Percentiles rank a stretch among this genome's conserved stretches.
phyloP scores from a whole-genome alignment of 2,113 vertebrate genomes.

The Turdus rufiventris region DNA sequence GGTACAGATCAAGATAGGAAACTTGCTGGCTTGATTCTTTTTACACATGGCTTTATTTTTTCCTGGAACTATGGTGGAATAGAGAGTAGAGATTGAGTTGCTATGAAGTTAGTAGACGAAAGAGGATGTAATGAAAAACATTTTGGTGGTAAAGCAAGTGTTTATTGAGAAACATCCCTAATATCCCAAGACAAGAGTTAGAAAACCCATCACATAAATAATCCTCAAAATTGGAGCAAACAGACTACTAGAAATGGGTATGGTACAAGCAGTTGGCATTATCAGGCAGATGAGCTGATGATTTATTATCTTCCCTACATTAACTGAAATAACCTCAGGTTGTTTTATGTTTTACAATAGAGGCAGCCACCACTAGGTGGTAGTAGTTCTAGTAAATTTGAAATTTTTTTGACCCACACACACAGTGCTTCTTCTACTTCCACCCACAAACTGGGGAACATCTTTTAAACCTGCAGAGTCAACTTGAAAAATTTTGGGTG shows the following conservation, averaged over 20 bases:
- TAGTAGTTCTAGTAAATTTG: constrained; percentile 9
- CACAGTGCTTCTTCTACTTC: not conserved
- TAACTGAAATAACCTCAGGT: constrained; percentile 14
- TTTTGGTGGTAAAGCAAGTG: not conserved
- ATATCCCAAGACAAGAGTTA: not conserved
- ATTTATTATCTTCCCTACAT: not conserved
- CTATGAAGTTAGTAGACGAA: not conserved
- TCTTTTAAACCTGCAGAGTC: not conserved
- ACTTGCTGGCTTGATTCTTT: not conserved
- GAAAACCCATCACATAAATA: not conserved
- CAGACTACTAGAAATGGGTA: not conserved
- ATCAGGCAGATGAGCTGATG: not conserved
- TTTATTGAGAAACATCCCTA: not conserved
- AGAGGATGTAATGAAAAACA: not conserved
- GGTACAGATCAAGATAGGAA: not conserved
- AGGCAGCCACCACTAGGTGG: constrained; percentile 51
- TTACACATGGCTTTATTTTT: not conserved
- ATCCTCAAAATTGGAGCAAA: not conserved
- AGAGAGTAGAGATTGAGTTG: not conserved
- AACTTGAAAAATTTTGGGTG: not conserved
- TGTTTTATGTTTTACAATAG: not conserved
- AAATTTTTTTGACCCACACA: not conserved
- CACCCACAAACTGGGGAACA: not conserved
- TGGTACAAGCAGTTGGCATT: not conserved
- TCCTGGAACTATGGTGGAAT: not conserved